Evolutionary conservation across 1,140 invertebrate species (phyloP), one percentile per base, ranked within the genome.

Genomic region (Drosophila nikananu): DNA sequence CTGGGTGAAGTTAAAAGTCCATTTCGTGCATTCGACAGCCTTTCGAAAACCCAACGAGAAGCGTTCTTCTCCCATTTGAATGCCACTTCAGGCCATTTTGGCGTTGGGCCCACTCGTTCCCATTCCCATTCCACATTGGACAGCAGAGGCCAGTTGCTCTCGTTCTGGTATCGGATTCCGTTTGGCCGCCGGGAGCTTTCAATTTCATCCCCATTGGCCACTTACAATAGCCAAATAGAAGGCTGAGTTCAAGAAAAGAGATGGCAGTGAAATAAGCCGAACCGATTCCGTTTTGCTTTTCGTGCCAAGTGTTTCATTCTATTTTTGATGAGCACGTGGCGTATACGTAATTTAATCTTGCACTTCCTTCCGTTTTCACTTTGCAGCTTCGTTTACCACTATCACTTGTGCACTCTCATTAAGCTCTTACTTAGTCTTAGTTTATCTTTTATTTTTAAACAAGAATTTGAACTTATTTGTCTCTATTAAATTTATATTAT

Each of bases 141-240:
- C 37, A 19, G 19, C 37, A 17, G 37, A 59, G 61, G 64, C 35
- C 30, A 54, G 44, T 68, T 49, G 49, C 23, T 55, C 52, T 59
- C 44, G 32, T 64, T 65, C 54, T 55, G 54, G 74, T 44, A 66
- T 70, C 61, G 48, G 59, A 59, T 67, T 77, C 72, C 49, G 41
- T 61, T 71, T 63, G 63, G 58, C 72, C 49, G 52, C 44, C 60
- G 52, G 59, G 70, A 44, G 57, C 70, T 54, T 84, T 77, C 63
- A 80, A 84, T 84, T 77, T 70, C 49, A 84, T 64, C 55, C 77
- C 81, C 65, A 72, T 80, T 73, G 77, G 66, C 59, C 60, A 70
- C 77, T 72, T 76, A 75, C 75, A 68, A 71, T 19, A 59, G 63
- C 39, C 51, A 57, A 44, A 63, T 37, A 39, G 21, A 39, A 17